Evolutionary conservation across 2,113 vertebrate species (phyloP), one percentile per base, ranked within the genome.

Genomic region (Vicugna pacos): DNA sequence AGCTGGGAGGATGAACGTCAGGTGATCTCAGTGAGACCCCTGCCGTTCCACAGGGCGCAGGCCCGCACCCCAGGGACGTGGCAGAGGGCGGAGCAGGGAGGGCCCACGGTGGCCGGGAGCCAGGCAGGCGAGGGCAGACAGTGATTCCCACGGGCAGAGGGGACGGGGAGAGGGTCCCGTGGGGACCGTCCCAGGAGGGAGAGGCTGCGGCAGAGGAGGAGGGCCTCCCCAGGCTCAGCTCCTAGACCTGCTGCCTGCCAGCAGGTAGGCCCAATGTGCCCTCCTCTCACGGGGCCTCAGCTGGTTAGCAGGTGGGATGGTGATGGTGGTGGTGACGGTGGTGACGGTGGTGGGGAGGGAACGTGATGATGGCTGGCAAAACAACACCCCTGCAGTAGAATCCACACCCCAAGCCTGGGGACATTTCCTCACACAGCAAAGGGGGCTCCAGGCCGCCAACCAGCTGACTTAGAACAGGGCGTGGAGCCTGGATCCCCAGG

Each of bases 131-230:
- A 38, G 38, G 75, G 2, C 56, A 93, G 94, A 75, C 88, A 88
- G 10, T 5, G 38, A 38, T 38, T 11, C 95, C 96, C 97, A 95
- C 97, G 98, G 97, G 97, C 94, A 97, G 97, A 32, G n/a, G 7
- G 28, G 13, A 93, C 83, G 8, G 32, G 92, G 86, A 90, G 96
- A 56, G 48, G 26, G 48, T 19, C 22, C 58, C 35, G 5, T 1
- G 46, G 32, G 19, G 65, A 35, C 28, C 8, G 2, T 35, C 52
- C 28, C 11, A 16, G 14, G 52, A 46, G 19, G 30, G 38, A 48
- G 48, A 11, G 50, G 76, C 46, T 26, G 42, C 22, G n/a, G n/a
- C 30, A 16, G 35, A n/a, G 82, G 56, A 24, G 4, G 20, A 14
- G 1, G 16, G 50, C 35, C 28, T 69, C 42, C 20, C 12, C 2